These are phyloP conservation scores for Cephus cinctus DNA, from an alignment of 1,140 invertebrate genomes.

Conservation along the genomic window DNA sequence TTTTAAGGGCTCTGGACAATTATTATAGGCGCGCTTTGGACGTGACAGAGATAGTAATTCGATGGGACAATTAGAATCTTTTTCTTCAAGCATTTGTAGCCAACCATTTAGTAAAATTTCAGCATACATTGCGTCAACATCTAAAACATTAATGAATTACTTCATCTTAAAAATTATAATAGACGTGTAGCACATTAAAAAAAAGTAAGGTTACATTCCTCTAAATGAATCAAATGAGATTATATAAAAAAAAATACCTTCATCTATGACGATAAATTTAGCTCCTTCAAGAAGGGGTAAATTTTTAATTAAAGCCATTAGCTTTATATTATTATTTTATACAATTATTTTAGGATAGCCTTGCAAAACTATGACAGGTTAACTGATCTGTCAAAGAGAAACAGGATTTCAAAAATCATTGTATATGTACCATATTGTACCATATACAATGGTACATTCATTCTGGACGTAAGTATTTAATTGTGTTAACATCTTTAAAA, in stretches of 20 bases:
- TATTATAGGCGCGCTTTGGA: constrained; percentile 27
- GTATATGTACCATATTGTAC: too few relatives aligned
- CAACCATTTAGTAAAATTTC: constrained; percentile 40
- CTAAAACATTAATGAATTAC: constrained; percentile 27
- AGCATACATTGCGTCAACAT: constrained; percentile 28
- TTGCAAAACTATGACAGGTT: too few relatives aligned
- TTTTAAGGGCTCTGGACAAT: constrained; percentile 17
- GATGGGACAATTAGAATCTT: constrained; percentile 19
- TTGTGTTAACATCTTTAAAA: too few relatives aligned
- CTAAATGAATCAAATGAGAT: neutral
- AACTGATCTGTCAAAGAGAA: too few relatives aligned
- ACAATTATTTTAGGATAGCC: too few relatives aligned
- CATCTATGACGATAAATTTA: constrained; percentile 38
- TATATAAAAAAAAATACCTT: constrained; percentile 30
- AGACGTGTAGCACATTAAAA: neutral
- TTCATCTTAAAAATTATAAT: constrained; percentile 5
- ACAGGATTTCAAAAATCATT: too few relatives aligned
- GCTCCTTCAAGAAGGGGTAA: constrained; percentile 28
- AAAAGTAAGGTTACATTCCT: neutral
- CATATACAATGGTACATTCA: too few relatives aligned
- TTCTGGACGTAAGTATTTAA: too few relatives aligned
- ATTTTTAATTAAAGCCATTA: constrained; percentile 20
- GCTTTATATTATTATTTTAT: too few relatives aligned
- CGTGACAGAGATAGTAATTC: constrained; percentile 39
- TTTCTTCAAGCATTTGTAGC: constrained; percentile 35